Base-by-base conservation (phyloP, 2,888 invertebrate species). In the Sthenelais limicola region DNA sequence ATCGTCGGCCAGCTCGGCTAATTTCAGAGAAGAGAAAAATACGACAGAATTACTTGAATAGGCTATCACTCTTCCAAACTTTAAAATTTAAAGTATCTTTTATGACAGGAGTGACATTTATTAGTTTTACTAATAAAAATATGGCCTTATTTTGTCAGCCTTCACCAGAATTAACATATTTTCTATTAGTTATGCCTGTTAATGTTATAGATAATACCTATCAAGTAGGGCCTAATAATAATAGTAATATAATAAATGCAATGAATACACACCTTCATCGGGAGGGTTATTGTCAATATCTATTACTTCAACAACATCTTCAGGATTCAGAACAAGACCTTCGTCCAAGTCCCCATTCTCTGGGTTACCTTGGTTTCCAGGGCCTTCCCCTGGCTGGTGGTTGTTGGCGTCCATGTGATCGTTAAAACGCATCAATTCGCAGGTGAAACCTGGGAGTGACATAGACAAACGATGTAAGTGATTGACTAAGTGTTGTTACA, bases 1-100 rank as follows among this genome's bases (percentile, higher is more conserved):
- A n/a, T 51, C 68, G 5, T 35, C 56, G 33, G 56, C 56, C 15
- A 73, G 35, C 26, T 68, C 68, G 15, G 49, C 71, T 71, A n/a
- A n/a, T n/a, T n/a, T n/a, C n/a, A n/a, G n/a, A n/a, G n/a, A n/a
- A n/a, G n/a, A n/a, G n/a, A 43, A 43, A 43, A 43, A 43, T 43
- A 43, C n/a, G n/a, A n/a, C n/a, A 43, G 12, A 15, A 43, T 43
- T 43, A 15, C 43, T 43, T 9, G 43, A 43, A 43, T 15, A 43
- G 18, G 18, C 43, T 18, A 43, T 43, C 9, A 15, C 12, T n/a
- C n/a, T n/a, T n/a, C n/a, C n/a, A n/a, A n/a, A n/a, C n/a, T n/a
- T n/a, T n/a, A 43, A 15, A 43, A 43, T 18, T 43, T 43, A 18
- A 9, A 43, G 9, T 15, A 43, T 43, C 18, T 43, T 18, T 43